These are phyloP conservation scores for Carassius carassius DNA, from an alignment of 2,113 vertebrate genomes.

Conservation along the genomic window DNA sequence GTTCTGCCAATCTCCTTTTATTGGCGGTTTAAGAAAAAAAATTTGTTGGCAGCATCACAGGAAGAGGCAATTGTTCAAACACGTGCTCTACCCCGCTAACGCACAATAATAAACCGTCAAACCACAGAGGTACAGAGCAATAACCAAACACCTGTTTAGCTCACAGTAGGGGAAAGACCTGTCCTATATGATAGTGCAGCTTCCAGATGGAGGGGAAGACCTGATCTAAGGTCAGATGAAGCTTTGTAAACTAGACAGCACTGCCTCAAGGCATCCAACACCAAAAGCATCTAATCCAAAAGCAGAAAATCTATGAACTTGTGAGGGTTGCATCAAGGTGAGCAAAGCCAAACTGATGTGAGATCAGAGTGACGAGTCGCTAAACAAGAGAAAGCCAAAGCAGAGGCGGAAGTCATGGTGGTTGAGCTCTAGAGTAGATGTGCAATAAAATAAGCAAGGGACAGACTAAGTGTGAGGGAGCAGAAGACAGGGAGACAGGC, in stretches of 20 bases:
- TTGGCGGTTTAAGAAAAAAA: background rate
- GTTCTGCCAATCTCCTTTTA: slow-evolving; percentile 18
- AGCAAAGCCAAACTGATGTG: background rate
- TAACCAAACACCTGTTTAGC: slow-evolving; percentile 44
- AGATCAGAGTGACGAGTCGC: background rate
- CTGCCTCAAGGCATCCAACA: background rate
- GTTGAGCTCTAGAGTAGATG: background rate
- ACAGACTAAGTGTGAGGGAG: background rate
- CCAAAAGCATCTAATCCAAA: background rate
- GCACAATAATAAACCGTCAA: slow-evolving; percentile 21
- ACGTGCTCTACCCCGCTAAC: background rate
- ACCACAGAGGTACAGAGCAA: slow-evolving; percentile 48
- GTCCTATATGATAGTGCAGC: background rate
- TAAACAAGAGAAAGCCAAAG: background rate
- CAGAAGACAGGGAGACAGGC: slow-evolving; percentile 17
- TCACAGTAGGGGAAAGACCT: background rate
- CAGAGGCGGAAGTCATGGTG: background rate
- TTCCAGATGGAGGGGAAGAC: background rate
- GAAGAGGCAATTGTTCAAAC: slow-evolving; percentile 3
- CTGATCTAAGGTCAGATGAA: slow-evolving; percentile 1
- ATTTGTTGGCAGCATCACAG: background rate
- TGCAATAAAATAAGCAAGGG: background rate
- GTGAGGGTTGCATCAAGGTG: background rate
- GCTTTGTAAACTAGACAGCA: background rate
- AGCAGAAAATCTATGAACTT: background rate